A percentile compares a stretch with the other conserved stretches of the same genome.
These are phyloP conservation scores for Orientallactaga sibirica DNA, from an alignment of 2,797 vertebrate species.

Conservation along the genomic window DNA sequence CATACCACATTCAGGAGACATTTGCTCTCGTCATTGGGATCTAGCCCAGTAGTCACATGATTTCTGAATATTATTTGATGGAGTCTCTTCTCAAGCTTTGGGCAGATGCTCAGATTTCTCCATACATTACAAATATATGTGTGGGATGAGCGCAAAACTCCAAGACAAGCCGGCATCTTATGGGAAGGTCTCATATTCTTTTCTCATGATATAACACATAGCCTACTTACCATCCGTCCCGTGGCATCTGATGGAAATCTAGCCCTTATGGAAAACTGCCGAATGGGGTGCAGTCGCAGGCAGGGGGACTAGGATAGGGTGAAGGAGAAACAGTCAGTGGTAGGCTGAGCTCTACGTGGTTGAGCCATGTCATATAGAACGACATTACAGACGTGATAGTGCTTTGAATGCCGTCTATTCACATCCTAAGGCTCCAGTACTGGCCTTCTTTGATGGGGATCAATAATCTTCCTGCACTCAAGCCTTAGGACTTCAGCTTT, in stretches of 20 bases:
- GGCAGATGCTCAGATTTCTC: constrained; percentile 38
- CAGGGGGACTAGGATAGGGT: constrained; percentile 71
- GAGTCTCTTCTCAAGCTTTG: constrained; percentile 4
- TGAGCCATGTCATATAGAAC: background rate
- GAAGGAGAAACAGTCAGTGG: constrained; percentile 59
- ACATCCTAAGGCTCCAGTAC: background rate
- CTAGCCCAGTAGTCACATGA: background rate
- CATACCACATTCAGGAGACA: background rate
- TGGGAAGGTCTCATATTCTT: constrained; percentile 55
- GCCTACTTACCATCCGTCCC: constrained; percentile 77
- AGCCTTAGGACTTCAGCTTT: constrained; percentile 23
- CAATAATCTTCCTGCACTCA: background rate
- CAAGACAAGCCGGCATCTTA: constrained; percentile 29
- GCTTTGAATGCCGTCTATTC: background rate
- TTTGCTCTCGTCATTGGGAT: background rate
- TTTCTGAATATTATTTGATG: constrained; percentile 32
- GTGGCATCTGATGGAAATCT: constrained; percentile 78
- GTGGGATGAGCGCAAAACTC: background rate
- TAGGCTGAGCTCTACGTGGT: background rate
- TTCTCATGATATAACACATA: background rate
- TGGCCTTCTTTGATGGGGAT: background rate
- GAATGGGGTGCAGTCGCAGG: constrained; percentile 68
- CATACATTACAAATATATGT: background rate
- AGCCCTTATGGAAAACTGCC: constrained; percentile 79
- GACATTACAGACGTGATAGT: background rate